A percentile compares a stretch with the other conserved stretches of the same genome.
phyloP scores from a whole-genome alignment of 2,797 vertebrate species.

The Arremon aurantiirostris region DNA sequence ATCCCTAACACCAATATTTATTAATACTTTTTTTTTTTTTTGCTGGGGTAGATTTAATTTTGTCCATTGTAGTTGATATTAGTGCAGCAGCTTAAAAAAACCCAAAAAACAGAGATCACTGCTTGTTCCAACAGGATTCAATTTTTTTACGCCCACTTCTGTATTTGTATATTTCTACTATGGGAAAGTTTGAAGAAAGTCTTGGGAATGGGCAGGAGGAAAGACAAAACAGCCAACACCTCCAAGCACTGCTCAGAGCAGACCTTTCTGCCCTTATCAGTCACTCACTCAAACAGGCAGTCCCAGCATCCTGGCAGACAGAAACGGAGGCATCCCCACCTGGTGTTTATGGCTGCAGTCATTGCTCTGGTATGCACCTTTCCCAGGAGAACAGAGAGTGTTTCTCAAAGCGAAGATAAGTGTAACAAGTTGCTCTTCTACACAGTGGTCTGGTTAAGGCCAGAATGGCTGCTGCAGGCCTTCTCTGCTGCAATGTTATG shows the following conservation, averaged over 20 bases:
- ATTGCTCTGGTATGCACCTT: background rate
- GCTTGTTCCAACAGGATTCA: background rate
- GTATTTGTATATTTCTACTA: background rate
- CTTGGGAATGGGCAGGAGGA: background rate
- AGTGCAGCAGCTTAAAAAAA: background rate
- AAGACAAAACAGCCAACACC: background rate
- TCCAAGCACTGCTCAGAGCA: background rate
- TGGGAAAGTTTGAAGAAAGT: background rate
- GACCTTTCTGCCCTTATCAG: background rate
- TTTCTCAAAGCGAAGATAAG: background rate
- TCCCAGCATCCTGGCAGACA: no score
- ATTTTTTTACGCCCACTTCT: background rate
- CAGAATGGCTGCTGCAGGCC: background rate
- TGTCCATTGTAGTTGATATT: background rate
- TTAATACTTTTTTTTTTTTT: background rate
- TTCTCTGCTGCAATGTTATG: background rate
- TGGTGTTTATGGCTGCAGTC: background rate
- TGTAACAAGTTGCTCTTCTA: background rate
- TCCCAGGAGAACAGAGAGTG: background rate
- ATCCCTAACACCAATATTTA: background rate
- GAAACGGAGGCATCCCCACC: background rate
- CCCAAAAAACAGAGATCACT: no score
- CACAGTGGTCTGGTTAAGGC: background rate
- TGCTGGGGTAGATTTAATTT: background rate
- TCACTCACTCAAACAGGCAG: background rate